phyloP scores from a whole-genome alignment of 2,113 vertebrate species.

The Rhinogobius similis region DNA sequence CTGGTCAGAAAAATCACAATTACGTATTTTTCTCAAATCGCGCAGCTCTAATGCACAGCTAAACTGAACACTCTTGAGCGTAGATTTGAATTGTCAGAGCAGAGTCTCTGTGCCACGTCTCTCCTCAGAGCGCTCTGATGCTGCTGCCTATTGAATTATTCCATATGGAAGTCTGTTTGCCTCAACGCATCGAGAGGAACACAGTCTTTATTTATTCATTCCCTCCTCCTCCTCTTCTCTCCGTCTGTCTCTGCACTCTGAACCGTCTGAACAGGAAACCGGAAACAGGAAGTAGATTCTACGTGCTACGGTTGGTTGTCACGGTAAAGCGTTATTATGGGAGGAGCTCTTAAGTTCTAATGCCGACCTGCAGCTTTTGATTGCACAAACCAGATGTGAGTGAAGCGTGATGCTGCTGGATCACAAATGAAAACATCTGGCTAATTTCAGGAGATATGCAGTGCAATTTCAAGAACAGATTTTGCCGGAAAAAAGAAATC shows the following conservation, averaged over 20 bases:
- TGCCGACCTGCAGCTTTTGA: not conserved
- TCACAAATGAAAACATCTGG: not conserved
- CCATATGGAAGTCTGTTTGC: constrained; percentile 52
- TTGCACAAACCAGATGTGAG: constrained; percentile 6
- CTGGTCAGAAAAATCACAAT: too few species aligned
- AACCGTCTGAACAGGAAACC: constrained; percentile 47
- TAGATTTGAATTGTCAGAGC: too few species aligned
- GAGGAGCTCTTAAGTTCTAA: constrained; percentile 15
- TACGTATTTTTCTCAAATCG: too few species aligned
- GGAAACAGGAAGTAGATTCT: constrained; percentile 56
- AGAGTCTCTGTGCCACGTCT: too few species aligned
- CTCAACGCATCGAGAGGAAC: constrained; percentile 40
- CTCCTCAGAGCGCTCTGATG: too few species aligned
- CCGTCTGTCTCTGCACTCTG: too few species aligned
- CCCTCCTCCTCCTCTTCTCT: constrained; percentile 36
- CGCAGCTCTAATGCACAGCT: too few species aligned
- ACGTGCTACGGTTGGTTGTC: constrained; percentile 49
- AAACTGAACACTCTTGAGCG: too few species aligned
- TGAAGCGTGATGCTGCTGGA: too few species aligned
- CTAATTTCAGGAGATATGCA: not conserved
- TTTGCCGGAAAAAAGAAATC: not conserved
- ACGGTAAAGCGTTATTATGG: constrained; percentile 36
- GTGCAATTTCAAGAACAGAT: too few species aligned
- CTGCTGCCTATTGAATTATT: constrained; percentile 38
- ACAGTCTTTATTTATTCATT: constrained; percentile 70